Conservation (phyloP, 2,113 vertebrate species). For the Eretmochelys imbricata region DNA sequence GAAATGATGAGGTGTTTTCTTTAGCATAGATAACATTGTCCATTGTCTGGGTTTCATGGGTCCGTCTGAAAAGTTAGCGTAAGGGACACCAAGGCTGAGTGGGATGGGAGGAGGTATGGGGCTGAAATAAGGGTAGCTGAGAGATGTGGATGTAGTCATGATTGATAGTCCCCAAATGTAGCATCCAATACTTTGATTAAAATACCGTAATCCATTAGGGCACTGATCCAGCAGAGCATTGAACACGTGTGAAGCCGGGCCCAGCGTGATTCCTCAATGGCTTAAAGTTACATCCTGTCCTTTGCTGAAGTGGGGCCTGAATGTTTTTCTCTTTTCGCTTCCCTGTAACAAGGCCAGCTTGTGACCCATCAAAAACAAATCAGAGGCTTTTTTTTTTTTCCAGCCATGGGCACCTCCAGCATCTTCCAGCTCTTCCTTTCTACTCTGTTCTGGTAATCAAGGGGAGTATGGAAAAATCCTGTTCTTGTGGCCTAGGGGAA, state of each 20-base stretch:
- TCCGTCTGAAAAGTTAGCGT: background rate
- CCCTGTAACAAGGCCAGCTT: background rate
- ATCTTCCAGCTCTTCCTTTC: background rate
- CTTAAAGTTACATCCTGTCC: background rate
- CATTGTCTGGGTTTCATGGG: background rate
- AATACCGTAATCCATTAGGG: background rate
- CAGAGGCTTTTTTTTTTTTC: background rate
- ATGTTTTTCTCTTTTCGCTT: accelerated
- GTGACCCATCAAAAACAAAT: background rate
- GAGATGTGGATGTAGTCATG: background rate
- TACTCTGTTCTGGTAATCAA: background rate
- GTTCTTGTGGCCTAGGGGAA: no score
- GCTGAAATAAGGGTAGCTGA: background rate
- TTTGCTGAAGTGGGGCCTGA: background rate
- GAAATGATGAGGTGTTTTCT: accelerated
- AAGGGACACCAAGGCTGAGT: background rate
- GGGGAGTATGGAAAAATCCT: no score
- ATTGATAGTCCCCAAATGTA: background rate
- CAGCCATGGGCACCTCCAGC: background rate
- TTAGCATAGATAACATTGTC: background rate
- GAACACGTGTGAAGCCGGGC: background rate
- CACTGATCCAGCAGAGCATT: background rate
- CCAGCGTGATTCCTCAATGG: accelerated
- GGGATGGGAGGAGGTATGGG: background rate
- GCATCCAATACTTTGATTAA: background rate